A percentile compares a stretch with the other conserved stretches of the same genome.
These are phyloP conservation scores for Myrmophylax atrothorax DNA, from an alignment of 2,113 vertebrate species.

Conservation along the genomic window DNA sequence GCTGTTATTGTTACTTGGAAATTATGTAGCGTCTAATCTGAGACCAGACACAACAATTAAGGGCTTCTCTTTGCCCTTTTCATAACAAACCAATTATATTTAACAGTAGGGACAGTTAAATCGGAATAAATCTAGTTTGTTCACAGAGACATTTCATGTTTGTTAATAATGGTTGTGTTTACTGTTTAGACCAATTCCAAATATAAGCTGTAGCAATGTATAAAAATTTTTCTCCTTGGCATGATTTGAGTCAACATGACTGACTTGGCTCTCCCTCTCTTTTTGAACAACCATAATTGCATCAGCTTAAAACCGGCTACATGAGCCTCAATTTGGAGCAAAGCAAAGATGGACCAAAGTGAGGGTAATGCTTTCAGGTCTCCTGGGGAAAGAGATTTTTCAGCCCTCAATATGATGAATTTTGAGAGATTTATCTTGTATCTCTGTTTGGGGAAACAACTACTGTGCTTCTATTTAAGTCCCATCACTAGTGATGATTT, in stretches of 20 bases:
- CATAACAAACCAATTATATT: background rate
- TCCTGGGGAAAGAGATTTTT: background rate
- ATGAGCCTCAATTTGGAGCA: background rate
- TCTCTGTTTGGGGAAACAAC: background rate
- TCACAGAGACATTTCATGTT: background rate
- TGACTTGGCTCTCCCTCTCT: background rate
- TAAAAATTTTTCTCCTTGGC: background rate
- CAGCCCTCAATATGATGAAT: background rate
- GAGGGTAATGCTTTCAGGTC: background rate
- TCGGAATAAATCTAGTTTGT: background rate
- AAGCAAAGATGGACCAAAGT: background rate
- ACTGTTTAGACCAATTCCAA: background rate
- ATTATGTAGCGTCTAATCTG: background rate
- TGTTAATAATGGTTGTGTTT: background rate
- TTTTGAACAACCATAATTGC: background rate
- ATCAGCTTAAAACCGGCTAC: background rate
- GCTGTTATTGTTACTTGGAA: conserved; percentile 14
- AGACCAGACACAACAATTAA: background rate
- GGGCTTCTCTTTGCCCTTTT: background rate
- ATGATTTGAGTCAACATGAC: accelerated
- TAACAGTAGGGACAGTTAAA: background rate
- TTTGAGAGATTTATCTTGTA: background rate
- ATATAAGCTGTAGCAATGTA: background rate
- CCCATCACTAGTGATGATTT: background rate
- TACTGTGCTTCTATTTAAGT: background rate